Evolutionary conservation across 2,797 vertebrate species (phyloP).

Genomic region (Buphagus erythrorhynchus): DNA sequence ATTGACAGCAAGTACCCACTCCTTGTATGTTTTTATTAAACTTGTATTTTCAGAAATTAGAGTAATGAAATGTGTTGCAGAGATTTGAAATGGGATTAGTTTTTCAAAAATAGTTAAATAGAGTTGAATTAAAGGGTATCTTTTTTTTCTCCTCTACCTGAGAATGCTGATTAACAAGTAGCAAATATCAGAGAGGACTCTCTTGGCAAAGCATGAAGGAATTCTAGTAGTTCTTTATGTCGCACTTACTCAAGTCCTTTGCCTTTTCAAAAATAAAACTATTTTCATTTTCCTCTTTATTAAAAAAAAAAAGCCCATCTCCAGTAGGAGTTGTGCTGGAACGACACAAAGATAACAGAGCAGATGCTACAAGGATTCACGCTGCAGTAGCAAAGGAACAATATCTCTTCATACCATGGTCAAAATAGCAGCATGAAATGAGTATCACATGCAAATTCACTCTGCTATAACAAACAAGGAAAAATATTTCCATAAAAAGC

Average conservation of each 20-base stretch:
- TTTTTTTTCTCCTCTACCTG: background rate
- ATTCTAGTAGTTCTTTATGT: background rate
- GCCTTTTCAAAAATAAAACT: background rate
- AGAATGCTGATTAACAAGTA: background rate
- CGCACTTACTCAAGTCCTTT: background rate
- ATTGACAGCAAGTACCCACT: background rate
- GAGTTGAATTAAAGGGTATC: background rate
- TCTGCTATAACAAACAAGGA: background rate
- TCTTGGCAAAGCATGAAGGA: background rate
- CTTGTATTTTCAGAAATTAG: background rate
- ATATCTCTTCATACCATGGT: background rate
- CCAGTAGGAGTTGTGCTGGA: background rate
- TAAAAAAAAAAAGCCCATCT: background rate
- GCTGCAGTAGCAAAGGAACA: background rate
- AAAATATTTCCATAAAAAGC: conserved; percentile 7
- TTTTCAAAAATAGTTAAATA: background rate
- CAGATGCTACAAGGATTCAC: background rate
- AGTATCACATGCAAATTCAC: background rate
- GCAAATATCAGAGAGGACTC: background rate
- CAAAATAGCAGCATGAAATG: conserved; percentile 24
- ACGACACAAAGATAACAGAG: background rate
- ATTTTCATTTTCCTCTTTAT: background rate
- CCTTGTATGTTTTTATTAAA: background rate
- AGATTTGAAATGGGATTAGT: background rate
- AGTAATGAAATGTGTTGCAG: background rate